A percentile compares a stretch with the other conserved stretches of the same genome.
Evolutionary conservation across 1,140 invertebrate species (phyloP).

Genomic region (Schlechtendalia chinensis): DNA sequence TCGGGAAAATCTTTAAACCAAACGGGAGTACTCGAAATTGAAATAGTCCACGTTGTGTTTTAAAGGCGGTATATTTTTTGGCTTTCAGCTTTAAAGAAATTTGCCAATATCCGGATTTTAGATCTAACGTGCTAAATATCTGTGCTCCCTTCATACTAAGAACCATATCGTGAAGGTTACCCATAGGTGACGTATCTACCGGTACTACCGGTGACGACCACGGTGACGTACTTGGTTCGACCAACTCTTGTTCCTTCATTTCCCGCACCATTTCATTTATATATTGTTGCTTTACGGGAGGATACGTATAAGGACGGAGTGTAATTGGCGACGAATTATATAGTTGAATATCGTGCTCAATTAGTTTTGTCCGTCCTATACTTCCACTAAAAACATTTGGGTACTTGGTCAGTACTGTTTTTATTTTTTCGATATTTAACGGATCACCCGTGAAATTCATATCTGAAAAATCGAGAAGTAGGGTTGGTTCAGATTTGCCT

Average conservation of each 20-base stretch:
- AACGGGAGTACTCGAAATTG: constrained; percentile 59
- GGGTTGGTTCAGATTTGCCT: background rate
- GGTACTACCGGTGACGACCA: too few species aligned
- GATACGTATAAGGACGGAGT: background rate
- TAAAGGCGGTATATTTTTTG: constrained; percentile 58
- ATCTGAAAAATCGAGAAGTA: too few species aligned
- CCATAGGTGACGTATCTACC: constrained; percentile 59
- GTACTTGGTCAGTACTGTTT: background rate
- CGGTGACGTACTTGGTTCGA: too few species aligned
- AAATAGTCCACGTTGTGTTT: constrained; percentile 55
- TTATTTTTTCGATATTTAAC: too few species aligned
- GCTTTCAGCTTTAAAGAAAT: constrained; percentile 53
- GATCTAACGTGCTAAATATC: constrained; percentile 5
- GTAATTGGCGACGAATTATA: too few species aligned
- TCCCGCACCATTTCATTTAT: too few species aligned
- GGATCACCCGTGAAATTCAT: too few species aligned
- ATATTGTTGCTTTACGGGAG: background rate
- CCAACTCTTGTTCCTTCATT: too few species aligned
- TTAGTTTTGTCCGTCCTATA: too few species aligned
- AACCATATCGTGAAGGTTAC: constrained; percentile 58
- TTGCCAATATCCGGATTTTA: constrained; percentile 14
- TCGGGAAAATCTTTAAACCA: constrained; percentile 57
- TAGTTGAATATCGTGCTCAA: too few species aligned
- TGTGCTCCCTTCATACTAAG: constrained; percentile 48
- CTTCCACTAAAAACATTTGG: background rate